Percentiles rank a stretch among this genome's conserved stretches.
These are phyloP conservation scores for Zelleria hepariella DNA, from an alignment of 2,888 invertebrate genomes.

Conservation along the genomic window DNA sequence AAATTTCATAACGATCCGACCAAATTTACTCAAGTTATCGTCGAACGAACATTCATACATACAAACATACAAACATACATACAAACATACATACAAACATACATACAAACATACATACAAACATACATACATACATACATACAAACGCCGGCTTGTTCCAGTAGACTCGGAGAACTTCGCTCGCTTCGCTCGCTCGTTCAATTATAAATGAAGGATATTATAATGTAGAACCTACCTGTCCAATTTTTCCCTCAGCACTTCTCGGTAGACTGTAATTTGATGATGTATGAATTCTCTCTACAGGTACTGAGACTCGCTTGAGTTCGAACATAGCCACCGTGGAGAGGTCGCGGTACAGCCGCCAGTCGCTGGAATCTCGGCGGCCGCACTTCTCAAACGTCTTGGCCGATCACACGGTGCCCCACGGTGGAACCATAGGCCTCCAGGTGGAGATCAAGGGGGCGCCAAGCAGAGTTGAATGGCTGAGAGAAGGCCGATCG, in stretches of 20 bases:
- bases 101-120: too few species aligned
- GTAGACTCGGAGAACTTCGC: too few species aligned
- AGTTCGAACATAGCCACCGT: constrained; percentile 43
- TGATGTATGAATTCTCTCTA: constrained; percentile 17
- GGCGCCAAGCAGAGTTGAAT: constrained; percentile 79
- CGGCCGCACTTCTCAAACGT: constrained; percentile 79
- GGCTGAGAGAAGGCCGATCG: constrained; percentile 78
- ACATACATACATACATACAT: background rate
- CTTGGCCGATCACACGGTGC: constrained; percentile 79
- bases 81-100: too few species aligned
- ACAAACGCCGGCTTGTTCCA: too few species aligned
- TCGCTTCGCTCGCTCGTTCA: too few species aligned
- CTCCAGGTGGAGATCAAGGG: constrained; percentile 85
- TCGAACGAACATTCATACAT: too few species aligned
- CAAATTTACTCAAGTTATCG: too few species aligned
- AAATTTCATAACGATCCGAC: too few species aligned
- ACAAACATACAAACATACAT: too few species aligned
- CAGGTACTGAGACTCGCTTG: constrained; percentile 41
- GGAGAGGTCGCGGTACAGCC: constrained; percentile 42
- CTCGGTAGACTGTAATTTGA: too few species aligned
- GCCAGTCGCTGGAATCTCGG: constrained; percentile 59
- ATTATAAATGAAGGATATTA: too few species aligned
- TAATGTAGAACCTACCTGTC: background rate
- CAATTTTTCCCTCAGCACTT: too few species aligned
- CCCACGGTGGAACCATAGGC: constrained; percentile 84